Conservation (phyloP, 2,888 invertebrate genomes). For the Drosophila longiperda region DNA sequence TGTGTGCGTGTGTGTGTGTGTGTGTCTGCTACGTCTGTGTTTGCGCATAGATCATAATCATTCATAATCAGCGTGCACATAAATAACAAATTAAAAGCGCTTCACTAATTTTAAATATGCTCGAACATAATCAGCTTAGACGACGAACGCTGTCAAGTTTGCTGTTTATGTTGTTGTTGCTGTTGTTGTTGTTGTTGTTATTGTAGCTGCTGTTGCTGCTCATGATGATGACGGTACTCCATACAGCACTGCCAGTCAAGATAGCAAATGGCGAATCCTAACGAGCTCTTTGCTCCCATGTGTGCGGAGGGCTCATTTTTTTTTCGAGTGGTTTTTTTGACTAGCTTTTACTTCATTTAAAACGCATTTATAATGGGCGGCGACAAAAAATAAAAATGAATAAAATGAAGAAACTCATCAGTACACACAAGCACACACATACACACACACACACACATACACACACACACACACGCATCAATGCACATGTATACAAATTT, state of each 20-base stretch:
- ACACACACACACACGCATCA: slow-evolving; percentile 32
- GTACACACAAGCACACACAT: slow-evolving; percentile 34
- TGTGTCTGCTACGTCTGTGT: slow-evolving; percentile 43
- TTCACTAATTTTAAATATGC: slow-evolving; percentile 81
- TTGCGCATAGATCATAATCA: slow-evolving; percentile 81
- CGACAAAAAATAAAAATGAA: slow-evolving; percentile 50
- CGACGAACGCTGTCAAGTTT: slow-evolving; percentile 38
- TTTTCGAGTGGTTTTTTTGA: slow-evolving; percentile 55
- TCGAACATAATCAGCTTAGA: slow-evolving; percentile 81
- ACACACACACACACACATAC: slow-evolving; percentile 10
- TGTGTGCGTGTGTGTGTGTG: slow-evolving; percentile 16
- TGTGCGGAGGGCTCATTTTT: slow-evolving; percentile 40
- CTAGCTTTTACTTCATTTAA: slow-evolving; percentile 81
- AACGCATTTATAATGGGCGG: slow-evolving; percentile 79
- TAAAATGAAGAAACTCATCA: slow-evolving; percentile 72
- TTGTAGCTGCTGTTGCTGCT: slow-evolving; percentile 7
- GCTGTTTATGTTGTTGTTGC: slow-evolving; percentile 11
- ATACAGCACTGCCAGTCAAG: slow-evolving; percentile 62
- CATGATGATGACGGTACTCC: slow-evolving; percentile 17
- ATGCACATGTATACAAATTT: slow-evolving; percentile 80
- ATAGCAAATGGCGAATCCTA: slow-evolving; percentile 75
- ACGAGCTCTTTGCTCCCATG: slow-evolving; percentile 75
- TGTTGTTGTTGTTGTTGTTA: background rate
- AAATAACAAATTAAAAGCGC: slow-evolving; percentile 81
- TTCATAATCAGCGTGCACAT: slow-evolving; percentile 81